Conservation (phyloP, 2,797 vertebrate species). For the Staurois parvus region DNA sequence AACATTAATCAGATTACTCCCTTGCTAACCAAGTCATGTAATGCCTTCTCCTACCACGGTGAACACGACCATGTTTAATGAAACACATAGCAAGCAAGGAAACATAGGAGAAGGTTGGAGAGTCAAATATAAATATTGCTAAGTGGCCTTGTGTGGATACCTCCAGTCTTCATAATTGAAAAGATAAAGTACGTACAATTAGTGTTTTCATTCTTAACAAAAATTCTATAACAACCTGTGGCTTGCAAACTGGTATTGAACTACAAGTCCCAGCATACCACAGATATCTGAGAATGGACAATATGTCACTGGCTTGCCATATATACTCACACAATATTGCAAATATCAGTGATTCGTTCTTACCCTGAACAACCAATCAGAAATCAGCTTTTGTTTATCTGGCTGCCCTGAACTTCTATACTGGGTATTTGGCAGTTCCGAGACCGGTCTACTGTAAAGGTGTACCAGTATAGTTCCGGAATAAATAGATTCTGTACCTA, state of each 20-base stretch:
- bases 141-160: background rate
- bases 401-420: background rate
- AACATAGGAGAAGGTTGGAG: background rate
- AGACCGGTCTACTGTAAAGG: no score
- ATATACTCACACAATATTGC: no score
- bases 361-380: background rate
- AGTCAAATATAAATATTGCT: background rate
- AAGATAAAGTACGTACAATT: background rate
- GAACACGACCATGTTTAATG: background rate
- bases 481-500: no score
- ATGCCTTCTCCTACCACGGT: conserved; percentile 1
- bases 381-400: background rate
- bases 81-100: background rate
- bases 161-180: background rate
- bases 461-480: no score
- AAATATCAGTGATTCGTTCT: background rate
- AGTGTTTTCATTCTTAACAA: background rate
- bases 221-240: background rate
- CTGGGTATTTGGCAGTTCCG: no score
- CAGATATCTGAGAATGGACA: background rate
- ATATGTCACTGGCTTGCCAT: background rate
- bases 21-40: conserved; percentile 1
- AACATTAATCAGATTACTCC: background rate
- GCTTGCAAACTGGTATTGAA: background rate
- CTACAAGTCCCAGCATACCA: conserved; percentile 17